These are phyloP conservation scores for Glaucopsyche alexis DNA, from an alignment of 2,888 invertebrate species.

Conservation along the genomic window DNA sequence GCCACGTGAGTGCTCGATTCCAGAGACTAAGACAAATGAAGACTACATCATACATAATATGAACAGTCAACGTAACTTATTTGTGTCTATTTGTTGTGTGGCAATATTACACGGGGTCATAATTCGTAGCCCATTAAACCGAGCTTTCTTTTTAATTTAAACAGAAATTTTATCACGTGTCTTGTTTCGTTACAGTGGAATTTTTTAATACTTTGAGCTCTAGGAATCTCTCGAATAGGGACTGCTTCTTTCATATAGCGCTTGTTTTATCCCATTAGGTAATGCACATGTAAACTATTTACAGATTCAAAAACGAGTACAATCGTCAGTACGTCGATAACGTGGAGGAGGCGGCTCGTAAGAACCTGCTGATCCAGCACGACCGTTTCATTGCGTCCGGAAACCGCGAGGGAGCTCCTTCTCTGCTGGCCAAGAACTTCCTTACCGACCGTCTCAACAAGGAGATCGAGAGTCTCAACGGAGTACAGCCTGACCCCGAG, in stretches of 20 bases:
- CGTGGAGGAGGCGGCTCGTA: constrained; percentile 61
- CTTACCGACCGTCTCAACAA: constrained; percentile 56
- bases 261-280: no score
- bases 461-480: constrained; percentile 51
- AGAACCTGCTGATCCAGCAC: constrained; percentile 55
- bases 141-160: no score
- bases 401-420: constrained; percentile 62
- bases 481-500: constrained; percentile 44
- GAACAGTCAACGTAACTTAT: no score
- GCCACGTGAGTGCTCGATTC: constrained; percentile 30
- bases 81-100: no score
- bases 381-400: constrained; percentile 55
- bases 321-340: constrained; percentile 54
- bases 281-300: not conserved
- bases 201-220: no score
- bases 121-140: no score
- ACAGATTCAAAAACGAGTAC: constrained; percentile 53
- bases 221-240: no score
- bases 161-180: no score
- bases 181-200: no score
- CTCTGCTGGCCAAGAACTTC: constrained; percentile 53
- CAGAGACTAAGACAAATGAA: not conserved
- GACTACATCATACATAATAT: no score
- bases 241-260: no score
- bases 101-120: no score